Percentiles rank a stretch among this genome's conserved stretches.
These are phyloP conservation scores for Melanerpes aurifrons DNA, from an alignment of 2,113 vertebrate genomes.

Conservation along the genomic window DNA sequence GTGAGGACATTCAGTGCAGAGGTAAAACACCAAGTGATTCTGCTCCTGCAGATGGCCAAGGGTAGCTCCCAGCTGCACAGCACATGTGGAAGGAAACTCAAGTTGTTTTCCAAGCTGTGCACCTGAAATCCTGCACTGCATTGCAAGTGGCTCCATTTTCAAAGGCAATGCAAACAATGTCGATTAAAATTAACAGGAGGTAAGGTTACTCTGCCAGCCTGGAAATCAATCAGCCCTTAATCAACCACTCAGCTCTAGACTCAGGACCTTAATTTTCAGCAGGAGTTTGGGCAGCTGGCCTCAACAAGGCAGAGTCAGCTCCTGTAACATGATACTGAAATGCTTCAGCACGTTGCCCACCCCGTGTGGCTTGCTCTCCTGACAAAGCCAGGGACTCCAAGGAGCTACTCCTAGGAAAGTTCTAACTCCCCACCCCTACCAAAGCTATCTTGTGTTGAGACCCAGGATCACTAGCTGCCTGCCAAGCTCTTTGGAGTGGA, in stretches of 20 bases:
- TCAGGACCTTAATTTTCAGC: neutral
- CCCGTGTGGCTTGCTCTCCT: neutral
- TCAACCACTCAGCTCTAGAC: neutral
- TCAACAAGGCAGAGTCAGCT: neutral
- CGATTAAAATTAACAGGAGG: neutral
- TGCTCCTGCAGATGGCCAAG: neutral
- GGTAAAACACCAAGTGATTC: neutral
- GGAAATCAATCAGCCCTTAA: constrained; percentile 31
- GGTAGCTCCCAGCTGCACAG: neutral
- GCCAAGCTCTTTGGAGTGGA: neutral
- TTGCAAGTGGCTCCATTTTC: neutral
- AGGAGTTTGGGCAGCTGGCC: neutral
- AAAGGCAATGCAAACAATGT: neutral
- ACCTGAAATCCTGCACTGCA: neutral
- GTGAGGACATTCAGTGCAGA: neutral
- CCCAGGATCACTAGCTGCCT: neutral
- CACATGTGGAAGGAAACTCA: neutral
- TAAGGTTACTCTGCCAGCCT: neutral
- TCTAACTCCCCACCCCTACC: neutral
- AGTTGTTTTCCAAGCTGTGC: neutral
- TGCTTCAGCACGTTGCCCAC: neutral
- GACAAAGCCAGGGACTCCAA: neutral
- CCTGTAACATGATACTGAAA: neutral
- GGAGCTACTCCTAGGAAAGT: neutral
- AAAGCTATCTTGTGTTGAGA: neutral